Conservation (phyloP, 1,140 invertebrate species). For the Tetragnatha versicolor region DNA sequence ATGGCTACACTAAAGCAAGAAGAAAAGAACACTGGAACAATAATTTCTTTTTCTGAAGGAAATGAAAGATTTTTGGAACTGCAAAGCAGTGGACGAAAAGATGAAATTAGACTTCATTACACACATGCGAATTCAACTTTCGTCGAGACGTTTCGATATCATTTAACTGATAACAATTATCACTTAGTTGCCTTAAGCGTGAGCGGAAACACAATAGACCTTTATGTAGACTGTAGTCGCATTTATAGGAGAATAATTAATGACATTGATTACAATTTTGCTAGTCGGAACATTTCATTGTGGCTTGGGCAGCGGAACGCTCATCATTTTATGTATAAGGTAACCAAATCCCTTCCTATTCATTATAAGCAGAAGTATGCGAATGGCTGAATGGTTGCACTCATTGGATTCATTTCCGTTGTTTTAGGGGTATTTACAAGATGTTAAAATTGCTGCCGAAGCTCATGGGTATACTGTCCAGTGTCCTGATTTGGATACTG, state of each 20-base stretch:
- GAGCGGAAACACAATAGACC: conserved; percentile 80
- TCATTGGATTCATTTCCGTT: conserved; percentile 1
- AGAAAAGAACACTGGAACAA: conserved; percentile 79
- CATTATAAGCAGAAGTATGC: no score
- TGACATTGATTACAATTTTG: conserved; percentile 77
- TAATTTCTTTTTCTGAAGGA: conserved; percentile 76
- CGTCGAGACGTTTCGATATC: conserved; percentile 85
- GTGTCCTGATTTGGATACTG: conserved; percentile 83
- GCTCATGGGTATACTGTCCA: conserved; percentile 84
- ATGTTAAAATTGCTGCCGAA: conserved; percentile 82
- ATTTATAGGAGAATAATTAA: conserved; percentile 78
- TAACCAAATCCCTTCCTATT: conserved; percentile 65
- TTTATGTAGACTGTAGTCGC: conserved; percentile 85
- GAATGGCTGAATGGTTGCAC: no score
- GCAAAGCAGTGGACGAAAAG: conserved; percentile 85
- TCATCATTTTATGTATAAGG: conserved; percentile 87
- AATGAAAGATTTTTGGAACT: conserved; percentile 81
- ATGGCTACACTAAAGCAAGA: conserved; percentile 79
- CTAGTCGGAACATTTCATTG: conserved; percentile 70
- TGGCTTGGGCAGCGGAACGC: conserved; percentile 87
- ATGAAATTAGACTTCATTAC: conserved; percentile 76
- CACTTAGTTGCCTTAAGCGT: conserved; percentile 83
- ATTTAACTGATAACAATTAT: conserved; percentile 84
- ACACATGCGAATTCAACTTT: conserved; percentile 70
- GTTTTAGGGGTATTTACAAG: conserved; percentile 80